These are phyloP conservation scores for Cepphus grylle DNA, from an alignment of 2,113 vertebrate genomes.

Conservation along the genomic window DNA sequence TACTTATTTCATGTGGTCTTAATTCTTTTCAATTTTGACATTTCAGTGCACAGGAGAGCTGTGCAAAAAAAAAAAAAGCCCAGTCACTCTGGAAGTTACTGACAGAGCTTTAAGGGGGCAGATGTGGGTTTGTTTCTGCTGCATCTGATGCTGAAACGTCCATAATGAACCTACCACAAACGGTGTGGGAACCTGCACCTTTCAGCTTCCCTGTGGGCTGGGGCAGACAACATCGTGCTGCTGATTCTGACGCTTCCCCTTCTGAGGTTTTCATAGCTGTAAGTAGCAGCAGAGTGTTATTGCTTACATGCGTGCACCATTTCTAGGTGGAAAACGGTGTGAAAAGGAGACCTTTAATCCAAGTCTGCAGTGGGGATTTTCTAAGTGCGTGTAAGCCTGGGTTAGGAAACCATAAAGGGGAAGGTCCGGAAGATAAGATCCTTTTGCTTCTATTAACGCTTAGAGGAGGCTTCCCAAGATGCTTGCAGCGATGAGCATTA, in stretches of 20 bases:
- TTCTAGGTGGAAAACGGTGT: neutral
- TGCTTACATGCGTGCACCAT: neutral
- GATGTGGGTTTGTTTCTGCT: neutral
- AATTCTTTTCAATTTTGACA: neutral
- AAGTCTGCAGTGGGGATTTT: neutral
- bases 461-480: neutral
- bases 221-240: accelerated
- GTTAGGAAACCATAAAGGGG: neutral
- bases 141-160: neutral
- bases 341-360: neutral
- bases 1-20: neutral
- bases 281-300: neutral
- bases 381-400: neutral
- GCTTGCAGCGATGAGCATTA: neutral
- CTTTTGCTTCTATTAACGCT: neutral
- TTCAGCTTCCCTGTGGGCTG: neutral
- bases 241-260: neutral
- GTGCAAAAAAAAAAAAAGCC: neutral
- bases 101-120: neutral
- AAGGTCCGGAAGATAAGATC: neutral
- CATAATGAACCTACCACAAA: neutral
- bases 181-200: neutral
- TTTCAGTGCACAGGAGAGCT: neutral
- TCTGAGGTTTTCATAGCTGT: neutral
- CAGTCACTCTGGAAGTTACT: neutral